Base-by-base conservation (phyloP, 2,797 vertebrate genomes). In the Helicolenus hilgendorfi region DNA sequence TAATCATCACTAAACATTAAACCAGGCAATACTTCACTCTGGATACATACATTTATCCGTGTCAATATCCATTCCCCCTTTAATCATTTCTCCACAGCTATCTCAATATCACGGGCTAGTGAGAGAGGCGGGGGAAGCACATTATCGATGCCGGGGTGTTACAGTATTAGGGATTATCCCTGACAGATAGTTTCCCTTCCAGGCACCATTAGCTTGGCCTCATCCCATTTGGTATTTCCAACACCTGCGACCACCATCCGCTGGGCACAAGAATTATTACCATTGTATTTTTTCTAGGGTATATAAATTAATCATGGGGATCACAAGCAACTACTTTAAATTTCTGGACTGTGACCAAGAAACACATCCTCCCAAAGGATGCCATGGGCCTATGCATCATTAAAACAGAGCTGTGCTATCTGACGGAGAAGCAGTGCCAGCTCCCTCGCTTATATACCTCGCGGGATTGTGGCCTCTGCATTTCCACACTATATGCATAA, bases 181-280 rank as follows among this genome's bases (percentile, higher is more conserved):
- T 96, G 96, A 96, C 95, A 94, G 93, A 97, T 95, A 92, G 87
- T 94, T 96, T 97, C 85, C 96, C 96, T 97, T 94, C 93, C 93
- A 97, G 97, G 97, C 96, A 96, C 95, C 97, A 97, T 98, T 97
- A 97, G 94, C 95, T 93, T 91, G 91, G 92, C 94, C 95, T 96
- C 91, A 96, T 97, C 94, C 95, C 94, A 95, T 97, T 97, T 95
- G 91, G 93, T 96, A 95, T 97, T 97, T 97, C 91, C 91, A 96
- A 94, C 97, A 97, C 97, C 97, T 97, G 96, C 72, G 93, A 96
- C 96, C 94, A 91, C 81, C 92, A 90, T 97, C 94, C 92, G 74
- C 91, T 73, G 90, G 92, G 90, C 95, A 93, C 81, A 96, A 97
- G 94, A 97, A 96, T 96, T 96, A 97, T 97, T 95, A 93, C 92